Conservation (phyloP, 64 coral and sea anemone genomes). For the Actinia equina region DNA sequence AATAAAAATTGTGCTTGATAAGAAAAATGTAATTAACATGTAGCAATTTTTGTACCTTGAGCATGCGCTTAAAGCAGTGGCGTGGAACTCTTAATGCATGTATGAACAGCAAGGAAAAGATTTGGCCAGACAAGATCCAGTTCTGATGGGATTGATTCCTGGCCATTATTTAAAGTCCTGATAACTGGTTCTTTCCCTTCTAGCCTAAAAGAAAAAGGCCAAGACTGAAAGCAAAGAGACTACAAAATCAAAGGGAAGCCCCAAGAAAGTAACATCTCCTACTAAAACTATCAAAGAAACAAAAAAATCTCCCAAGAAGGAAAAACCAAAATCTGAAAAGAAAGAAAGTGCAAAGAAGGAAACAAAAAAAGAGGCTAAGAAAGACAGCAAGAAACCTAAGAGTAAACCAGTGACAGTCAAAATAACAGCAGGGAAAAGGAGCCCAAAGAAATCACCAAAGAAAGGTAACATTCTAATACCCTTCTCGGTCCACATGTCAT, state of each 20-base stretch:
- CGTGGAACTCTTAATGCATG: too few relatives aligned
- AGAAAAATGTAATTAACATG: too few relatives aligned
- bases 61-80: too few relatives aligned
- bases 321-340: conserved; percentile 42
- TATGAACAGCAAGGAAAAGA: too few relatives aligned
- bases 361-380: conserved; percentile 31
- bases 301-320: conserved; percentile 36
- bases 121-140: too few relatives aligned
- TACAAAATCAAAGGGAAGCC: conserved; percentile 45
- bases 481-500: too few relatives aligned
- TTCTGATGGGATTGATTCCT: too few relatives aligned
- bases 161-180: too few relatives aligned
- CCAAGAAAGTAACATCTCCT: conserved; percentile 44
- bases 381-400: conserved; percentile 54
- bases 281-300: conserved; percentile 47
- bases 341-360: conserved; percentile 32
- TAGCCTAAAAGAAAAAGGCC: conserved; percentile 91
- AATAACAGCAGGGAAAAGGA: conserved; percentile 83
- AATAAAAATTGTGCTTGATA: too few relatives aligned
- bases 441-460: conserved; percentile 80
- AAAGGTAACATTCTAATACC: conserved; percentile 35
- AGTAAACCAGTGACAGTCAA: conserved; percentile 78
- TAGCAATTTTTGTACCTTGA: too few relatives aligned
- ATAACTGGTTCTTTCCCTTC: too few relatives aligned
- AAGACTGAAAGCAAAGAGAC: conserved; percentile 49